Evolutionary conservation across 2,888 invertebrate species (phyloP).

Genomic region (Coenonympha glycerion): DNA sequence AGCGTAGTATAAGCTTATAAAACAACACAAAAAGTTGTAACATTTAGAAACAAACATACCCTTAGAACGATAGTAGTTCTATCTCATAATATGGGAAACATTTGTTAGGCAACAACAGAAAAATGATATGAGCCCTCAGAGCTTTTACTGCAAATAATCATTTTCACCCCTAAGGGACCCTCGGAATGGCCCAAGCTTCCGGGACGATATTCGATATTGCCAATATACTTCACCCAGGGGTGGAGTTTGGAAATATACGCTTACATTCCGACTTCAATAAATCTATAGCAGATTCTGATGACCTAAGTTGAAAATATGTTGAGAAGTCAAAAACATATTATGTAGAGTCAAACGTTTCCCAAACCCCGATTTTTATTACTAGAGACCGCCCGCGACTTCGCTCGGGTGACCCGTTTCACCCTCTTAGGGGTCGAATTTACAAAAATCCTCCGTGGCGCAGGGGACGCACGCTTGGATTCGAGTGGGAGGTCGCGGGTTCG

Average conservation of each 20-base stretch:
- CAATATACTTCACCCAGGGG: conserved; percentile 4
- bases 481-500: too few species aligned
- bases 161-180: conserved; percentile 2
- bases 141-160: conserved; percentile 9
- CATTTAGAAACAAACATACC: too few species aligned
- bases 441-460: too few species aligned
- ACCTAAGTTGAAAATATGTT: background rate
- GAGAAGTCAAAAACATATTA: background rate
- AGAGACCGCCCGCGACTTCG: too few species aligned
- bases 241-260: background rate
- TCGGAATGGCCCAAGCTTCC: background rate
- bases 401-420: too few species aligned
- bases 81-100: too few species aligned
- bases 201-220: conserved; percentile 1
- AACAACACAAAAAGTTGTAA: too few species aligned
- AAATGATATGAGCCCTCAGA: background rate
- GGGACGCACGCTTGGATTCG: too few species aligned
- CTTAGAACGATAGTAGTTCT: too few species aligned
- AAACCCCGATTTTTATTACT: too few species aligned
- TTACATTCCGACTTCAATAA: background rate
- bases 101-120: background rate
- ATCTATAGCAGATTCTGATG: conserved; percentile 1
- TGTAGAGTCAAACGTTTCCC: background rate
- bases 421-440: too few species aligned
- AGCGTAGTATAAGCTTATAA: too few species aligned